phyloP scores from a whole-genome alignment of 23 tunicate species.

The Ciona savignyi region DNA sequence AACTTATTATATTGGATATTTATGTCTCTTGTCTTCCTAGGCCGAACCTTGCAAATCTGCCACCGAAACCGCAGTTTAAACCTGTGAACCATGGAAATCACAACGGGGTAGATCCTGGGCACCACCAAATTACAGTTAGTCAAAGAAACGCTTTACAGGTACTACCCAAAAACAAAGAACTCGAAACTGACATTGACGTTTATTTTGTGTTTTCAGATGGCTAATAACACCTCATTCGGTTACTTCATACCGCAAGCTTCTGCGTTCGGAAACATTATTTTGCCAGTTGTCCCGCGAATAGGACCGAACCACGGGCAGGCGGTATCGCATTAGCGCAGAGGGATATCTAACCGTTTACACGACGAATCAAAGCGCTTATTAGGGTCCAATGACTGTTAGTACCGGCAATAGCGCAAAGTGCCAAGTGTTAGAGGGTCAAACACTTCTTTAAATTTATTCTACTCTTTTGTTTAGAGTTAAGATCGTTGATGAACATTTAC shows the following conservation, averaged over 20 bases:
- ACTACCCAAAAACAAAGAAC: neutral
- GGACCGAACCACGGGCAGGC: conserved; percentile 40
- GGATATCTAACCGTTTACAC: too few relatives aligned
- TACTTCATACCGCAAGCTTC: conserved; percentile 79
- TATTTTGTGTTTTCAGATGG: conserved; percentile 16
- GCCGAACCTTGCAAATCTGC: neutral
- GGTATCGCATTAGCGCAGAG: neutral
- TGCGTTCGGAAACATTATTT: conserved; percentile 62
- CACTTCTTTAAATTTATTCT: too few relatives aligned
- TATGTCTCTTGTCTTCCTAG: too few relatives aligned
- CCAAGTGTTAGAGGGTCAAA: too few relatives aligned
- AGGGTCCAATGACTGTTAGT: too few relatives aligned
- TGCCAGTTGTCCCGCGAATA: conserved; percentile 74
- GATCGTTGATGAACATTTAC: too few relatives aligned
- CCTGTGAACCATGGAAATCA: neutral
- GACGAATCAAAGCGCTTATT: too few relatives aligned
- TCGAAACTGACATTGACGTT: too few relatives aligned
- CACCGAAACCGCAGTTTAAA: conserved; percentile 4
- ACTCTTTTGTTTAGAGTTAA: too few relatives aligned
- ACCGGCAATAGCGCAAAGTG: too few relatives aligned
- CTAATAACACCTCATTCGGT: conserved; percentile 52
- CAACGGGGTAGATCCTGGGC: neutral
- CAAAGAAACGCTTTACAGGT: conserved; percentile 40
- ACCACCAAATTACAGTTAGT: conserved; percentile 17
- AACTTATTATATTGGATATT: too few relatives aligned